phyloP scores from a whole-genome alignment of 2,113 vertebrate species.

The Trichomycterus rosablanca region DNA sequence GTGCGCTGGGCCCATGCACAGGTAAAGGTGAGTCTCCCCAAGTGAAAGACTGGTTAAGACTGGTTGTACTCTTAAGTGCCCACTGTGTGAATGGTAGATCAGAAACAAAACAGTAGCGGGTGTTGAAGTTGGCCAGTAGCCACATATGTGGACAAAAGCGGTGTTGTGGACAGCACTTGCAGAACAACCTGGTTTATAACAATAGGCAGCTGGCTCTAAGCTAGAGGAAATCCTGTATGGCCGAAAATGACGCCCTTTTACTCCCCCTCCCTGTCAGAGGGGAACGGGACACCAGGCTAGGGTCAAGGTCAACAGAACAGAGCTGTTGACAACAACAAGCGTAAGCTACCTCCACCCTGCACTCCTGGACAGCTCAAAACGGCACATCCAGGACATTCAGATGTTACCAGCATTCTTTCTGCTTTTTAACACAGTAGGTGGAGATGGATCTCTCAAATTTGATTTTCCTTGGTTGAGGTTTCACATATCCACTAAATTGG shows the following conservation, averaged over 20 bases:
- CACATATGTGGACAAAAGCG: conserved; percentile 19
- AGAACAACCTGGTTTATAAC: conserved; percentile 57
- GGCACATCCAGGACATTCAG: conserved; percentile 16
- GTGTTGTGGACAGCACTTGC: conserved; percentile 5
- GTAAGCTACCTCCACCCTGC: conserved; percentile 29
- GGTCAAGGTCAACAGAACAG: conserved; percentile 63
- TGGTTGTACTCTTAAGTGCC: background rate
- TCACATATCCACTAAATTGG: too few relatives aligned
- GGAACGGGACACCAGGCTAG: conserved; percentile 43
- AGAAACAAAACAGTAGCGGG: background rate
- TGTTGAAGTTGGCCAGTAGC: conserved; percentile 24
- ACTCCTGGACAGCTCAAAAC: background rate
- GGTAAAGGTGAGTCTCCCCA: conserved; percentile 80
- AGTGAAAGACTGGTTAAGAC: background rate
- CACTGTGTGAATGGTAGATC: background rate
- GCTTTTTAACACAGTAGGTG: background rate
- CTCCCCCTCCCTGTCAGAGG: conserved; percentile 47
- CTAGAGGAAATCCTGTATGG: conserved; percentile 75
- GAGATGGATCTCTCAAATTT: too few relatives aligned
- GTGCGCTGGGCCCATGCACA: conserved; percentile 97
- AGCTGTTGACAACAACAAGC: conserved; percentile 57
- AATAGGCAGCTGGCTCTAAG: conserved; percentile 64
- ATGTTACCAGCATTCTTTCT: conserved; percentile 9
- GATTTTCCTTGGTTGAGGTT: too few relatives aligned
- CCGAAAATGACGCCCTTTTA: conserved; percentile 60